These are phyloP conservation scores for Rhynchonycteris naso DNA, from an alignment of 2,797 vertebrate genomes.

Conservation along the genomic window DNA sequence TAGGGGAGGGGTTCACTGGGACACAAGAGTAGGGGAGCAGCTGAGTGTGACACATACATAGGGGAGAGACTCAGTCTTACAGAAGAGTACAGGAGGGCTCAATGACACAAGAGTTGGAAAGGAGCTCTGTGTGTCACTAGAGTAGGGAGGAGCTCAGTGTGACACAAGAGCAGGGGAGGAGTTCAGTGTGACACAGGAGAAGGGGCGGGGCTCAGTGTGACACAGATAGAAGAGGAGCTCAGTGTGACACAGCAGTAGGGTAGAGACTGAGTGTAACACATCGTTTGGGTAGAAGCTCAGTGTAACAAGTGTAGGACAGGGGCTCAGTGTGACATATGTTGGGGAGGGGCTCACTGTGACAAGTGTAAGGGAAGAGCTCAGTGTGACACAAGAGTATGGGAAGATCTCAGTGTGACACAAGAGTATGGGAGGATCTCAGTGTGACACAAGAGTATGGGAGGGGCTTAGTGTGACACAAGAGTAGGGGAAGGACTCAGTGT, in stretches of 20 bases:
- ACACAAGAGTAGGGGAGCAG: background rate
- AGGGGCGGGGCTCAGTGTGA: background rate
- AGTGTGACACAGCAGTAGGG: background rate
- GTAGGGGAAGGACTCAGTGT: too few species aligned
- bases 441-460: background rate
- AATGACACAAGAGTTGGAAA: background rate
- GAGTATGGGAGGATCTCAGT: too few species aligned
- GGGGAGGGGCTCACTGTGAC: background rate
- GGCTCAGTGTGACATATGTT: background rate
- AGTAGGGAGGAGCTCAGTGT: background rate
- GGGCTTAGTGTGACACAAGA: background rate
- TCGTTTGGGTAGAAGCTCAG: too few species aligned
- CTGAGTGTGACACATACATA: background rate
- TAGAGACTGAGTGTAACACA: background rate
- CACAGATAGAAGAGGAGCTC: rapidly evolving
- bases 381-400: background rate
- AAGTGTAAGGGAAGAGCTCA: too few species aligned
- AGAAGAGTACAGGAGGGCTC: background rate
- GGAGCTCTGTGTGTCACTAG: background rate
- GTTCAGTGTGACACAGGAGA: background rate
- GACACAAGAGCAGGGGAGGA: background rate
- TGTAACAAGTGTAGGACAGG: background rate
- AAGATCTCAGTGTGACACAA: background rate
- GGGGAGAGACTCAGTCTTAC: too few species aligned
- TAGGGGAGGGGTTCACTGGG: background rate